Base-by-base conservation (phyloP, 2,113 vertebrate species). In the Onychostoma macrolepis region DNA sequence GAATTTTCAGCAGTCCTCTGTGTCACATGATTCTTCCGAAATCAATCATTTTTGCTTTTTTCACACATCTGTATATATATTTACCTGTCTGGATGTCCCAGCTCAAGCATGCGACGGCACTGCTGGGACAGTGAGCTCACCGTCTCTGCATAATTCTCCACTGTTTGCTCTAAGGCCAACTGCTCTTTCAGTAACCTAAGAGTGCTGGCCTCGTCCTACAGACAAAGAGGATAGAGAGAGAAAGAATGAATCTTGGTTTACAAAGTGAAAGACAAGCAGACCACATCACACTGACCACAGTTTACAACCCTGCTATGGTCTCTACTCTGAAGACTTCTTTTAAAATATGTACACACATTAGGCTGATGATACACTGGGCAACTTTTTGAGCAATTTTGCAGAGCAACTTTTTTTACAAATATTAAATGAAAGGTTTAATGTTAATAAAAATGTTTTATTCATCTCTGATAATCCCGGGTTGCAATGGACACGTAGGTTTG, bases 121-220 rank as follows among this genome's bases (percentile, higher is more conserved):
- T 96, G 96, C 89, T 95, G 95, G 2, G 96, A 95, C 24, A 99
- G 94, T 93, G 97, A 96, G 87, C 96, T 96, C 30, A 99, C 95
- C 3, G 96, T 96, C 91, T 96, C 96, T 4, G 96, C 95, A 0
- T 98, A 99, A 84, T 96, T 96, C 4, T 97, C 96, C 91, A 99
- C 95, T 4, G 96, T 97, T 91, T 98, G 97, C 90, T 99, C 97
- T 90, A 98, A 90, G 43, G 95, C 95, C 92, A 96, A 91, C 72
- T 99, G 98, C 50, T 95, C 95, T 92, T 97, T 99, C 53, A 99
- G 94, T 92, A 98, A 95, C 76, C 97, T 96, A 90, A 98, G 94
- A n/a, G 98, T 97, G 19, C 89, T 90, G 7, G 76, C 56, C 53
- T 88, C 89, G 17, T 90, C 89, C 89, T 89, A 58, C n/a, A 43